A percentile compares a stretch with the other conserved stretches of the same genome.
Conservation (phyloP, 2,888 invertebrate species). For the Brachyptera putata region DNA sequence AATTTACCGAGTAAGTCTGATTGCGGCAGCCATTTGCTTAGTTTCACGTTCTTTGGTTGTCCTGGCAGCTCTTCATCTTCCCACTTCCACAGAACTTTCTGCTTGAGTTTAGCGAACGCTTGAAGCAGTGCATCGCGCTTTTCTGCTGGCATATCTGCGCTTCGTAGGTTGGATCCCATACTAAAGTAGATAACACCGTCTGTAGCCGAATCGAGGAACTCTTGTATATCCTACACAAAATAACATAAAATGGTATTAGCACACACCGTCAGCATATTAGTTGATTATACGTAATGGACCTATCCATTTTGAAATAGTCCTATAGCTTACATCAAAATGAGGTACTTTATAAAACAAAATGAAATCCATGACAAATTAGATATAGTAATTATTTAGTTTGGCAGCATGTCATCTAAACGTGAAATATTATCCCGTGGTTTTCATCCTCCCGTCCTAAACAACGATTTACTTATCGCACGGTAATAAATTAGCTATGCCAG, state of each 20-base stretch:
- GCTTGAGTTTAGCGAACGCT: conserved; percentile 38
- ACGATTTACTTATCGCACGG: no score
- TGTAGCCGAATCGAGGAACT: conserved; percentile 34
- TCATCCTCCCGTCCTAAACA: no score
- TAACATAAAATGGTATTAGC: not conserved
- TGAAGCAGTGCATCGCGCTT: conserved; percentile 33
- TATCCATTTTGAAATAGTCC: no score
- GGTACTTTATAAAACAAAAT: no score
- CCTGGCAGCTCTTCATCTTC: conserved; percentile 36
- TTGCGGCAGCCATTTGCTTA: conserved; percentile 40
- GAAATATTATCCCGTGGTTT: no score
- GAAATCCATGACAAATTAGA: no score
- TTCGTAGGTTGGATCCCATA: conserved; percentile 37
- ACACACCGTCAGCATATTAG: no score
- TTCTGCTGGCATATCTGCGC: conserved; percentile 33
- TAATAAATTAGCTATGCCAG: no score
- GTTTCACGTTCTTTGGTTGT: conserved; percentile 37
- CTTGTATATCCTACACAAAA: conserved; percentile 37
- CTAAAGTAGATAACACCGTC: conserved; percentile 38
- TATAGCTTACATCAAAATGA: no score
- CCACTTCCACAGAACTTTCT: conserved; percentile 39
- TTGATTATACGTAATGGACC: no score
- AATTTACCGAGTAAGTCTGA: conserved; percentile 44
- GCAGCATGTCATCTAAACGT: no score
- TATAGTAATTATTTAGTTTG: no score